These are phyloP conservation scores for Epinephelus fuscoguttatus DNA, from an alignment of 2,113 vertebrate genomes.

Conservation along the genomic window DNA sequence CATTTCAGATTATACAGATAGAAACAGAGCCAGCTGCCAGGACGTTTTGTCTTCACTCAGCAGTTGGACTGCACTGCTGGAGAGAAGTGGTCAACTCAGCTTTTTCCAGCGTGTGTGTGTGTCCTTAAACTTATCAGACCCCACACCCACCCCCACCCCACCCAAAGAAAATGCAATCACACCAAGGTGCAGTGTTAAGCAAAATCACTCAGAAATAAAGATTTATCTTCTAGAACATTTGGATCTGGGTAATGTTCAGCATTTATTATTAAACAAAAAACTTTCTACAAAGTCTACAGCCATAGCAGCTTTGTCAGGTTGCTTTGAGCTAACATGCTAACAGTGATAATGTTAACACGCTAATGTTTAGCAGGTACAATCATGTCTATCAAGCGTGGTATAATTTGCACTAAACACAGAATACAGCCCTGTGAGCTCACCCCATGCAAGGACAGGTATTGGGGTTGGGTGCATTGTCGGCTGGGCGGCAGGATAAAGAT, in stretches of 20 bases:
- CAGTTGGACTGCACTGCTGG: slow-evolving; percentile 53
- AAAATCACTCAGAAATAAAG: background rate
- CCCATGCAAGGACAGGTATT: background rate
- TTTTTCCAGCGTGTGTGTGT: slow-evolving; percentile 30
- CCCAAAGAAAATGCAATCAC: slow-evolving; percentile 9
- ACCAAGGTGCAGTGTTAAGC: background rate
- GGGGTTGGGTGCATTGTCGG: background rate
- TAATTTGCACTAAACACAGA: background rate
- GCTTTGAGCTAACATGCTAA: too few species aligned
- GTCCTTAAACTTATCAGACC: background rate
- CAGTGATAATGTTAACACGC: background rate
- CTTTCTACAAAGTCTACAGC: background rate
- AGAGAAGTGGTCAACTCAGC: slow-evolving; percentile 66
- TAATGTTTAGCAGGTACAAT: background rate
- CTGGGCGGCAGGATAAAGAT: background rate
- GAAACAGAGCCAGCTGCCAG: slow-evolving; percentile 54
- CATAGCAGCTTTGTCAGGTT: background rate
- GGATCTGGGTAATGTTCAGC: background rate
- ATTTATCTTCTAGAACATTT: background rate
- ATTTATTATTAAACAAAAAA: background rate
- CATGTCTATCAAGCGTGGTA: background rate
- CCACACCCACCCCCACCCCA: background rate
- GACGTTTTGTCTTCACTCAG: slow-evolving; percentile 60
- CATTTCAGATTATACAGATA: slow-evolving; percentile 42
- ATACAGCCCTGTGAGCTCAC: background rate